Evolutionary conservation across 2,888 invertebrate genomes (phyloP), one percentile per base, ranked within the genome.

Genomic region (Machimus atricapillus): DNA sequence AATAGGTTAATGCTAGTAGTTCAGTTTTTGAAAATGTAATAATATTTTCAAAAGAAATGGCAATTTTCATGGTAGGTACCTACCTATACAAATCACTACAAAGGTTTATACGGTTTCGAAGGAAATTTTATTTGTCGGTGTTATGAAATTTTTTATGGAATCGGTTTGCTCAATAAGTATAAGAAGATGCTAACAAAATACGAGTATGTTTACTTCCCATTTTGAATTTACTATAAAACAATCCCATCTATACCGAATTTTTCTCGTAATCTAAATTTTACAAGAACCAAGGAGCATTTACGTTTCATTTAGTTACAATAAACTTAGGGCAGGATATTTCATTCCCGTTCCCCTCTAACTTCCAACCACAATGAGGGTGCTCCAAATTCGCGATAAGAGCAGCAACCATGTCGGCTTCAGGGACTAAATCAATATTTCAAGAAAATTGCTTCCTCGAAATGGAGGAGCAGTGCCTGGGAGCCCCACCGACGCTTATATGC

Each of bases 401-500:
- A 40, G 40, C 37, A 40, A 23, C 43, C 43, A 23, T 78, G 78
- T 78, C 78, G 43, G 78, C 43, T 78, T 43, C 78, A 27, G 78
- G 40, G 78, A 23, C 78, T 23, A 43, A 78, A 78, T 78, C 78
- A 78, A 78, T 78, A 78, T 78, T 78, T 78, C 78, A 78, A 27
- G 78, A 78, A 43, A 78, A 78, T 78, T 43, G 78, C 78, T 78
- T 40, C 19, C 43, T 46, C 40, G 9, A 78, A 78, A 78, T 78
- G 78, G 78, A 76, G 5, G 74, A 12, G 16, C 8, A 16, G 31
- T 19, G 46, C 43, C 27, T 52, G 52, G n/a, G 16, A n/a, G n/a
- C 52, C 8, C 16, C 16, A 16, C 43, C 14, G 12, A 14, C n/a
- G 4, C 52, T 2, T 46, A 43, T 27, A 78, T 78, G 43, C 40